These are phyloP conservation scores for Cylas formicarius DNA, from an alignment of 1,140 invertebrate species.

Conservation along the genomic window DNA sequence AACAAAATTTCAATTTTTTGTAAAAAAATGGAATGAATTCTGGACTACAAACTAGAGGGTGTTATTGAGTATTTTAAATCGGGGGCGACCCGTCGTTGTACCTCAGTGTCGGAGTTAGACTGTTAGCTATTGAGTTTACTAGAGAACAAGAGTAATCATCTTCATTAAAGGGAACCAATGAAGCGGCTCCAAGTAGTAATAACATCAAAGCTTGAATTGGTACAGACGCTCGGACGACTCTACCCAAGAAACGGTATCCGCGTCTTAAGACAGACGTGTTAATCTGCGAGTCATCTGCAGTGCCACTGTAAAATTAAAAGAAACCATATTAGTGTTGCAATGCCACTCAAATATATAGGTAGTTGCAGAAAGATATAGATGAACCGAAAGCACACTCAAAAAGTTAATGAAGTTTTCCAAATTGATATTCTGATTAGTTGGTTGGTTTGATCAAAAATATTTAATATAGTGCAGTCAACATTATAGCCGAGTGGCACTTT, in stretches of 20 bases:
- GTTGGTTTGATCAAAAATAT: too few species aligned
- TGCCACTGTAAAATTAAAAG: conserved; percentile 29
- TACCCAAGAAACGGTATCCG: conserved; percentile 73
- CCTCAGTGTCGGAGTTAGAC: conserved; percentile 75
- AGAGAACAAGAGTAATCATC: conserved; percentile 79
- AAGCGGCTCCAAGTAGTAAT: conserved; percentile 78
- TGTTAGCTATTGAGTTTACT: conserved; percentile 70
- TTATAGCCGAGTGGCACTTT: too few species aligned
- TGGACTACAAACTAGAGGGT: conserved; percentile 16
- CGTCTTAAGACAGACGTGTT: conserved; percentile 60
- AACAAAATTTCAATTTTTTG: conserved; percentile 11
- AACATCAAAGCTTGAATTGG: conserved; percentile 87
- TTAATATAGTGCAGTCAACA: too few species aligned
- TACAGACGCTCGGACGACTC: conserved; percentile 80
- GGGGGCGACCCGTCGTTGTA: conserved; percentile 88
- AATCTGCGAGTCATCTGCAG: conserved; percentile 37
- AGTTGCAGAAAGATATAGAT: too few species aligned
- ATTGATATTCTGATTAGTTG: too few species aligned
- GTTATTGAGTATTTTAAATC: conserved; percentile 47
- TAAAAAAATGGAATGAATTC: conserved; percentile 32
- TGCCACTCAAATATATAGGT: too few species aligned
- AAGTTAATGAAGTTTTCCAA: too few species aligned
- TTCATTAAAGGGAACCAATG: conserved; percentile 76
- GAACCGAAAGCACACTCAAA: too few species aligned
- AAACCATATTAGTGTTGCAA: conserved; percentile 2